Evolutionary conservation across 2,797 vertebrate genomes (phyloP).

Genomic region (Schizopygopsis malacanthus): DNA sequence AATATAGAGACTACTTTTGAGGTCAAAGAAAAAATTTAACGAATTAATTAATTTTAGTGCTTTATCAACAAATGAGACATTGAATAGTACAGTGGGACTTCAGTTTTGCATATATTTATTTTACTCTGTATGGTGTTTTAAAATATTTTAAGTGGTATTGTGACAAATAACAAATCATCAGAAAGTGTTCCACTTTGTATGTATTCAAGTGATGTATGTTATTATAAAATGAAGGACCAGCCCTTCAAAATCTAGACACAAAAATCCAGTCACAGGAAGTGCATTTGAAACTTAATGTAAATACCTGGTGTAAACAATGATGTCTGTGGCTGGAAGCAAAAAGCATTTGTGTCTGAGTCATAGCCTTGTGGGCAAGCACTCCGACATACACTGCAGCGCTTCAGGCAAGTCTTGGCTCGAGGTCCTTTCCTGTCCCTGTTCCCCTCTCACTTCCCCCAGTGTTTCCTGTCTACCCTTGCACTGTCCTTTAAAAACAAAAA

Average conservation of each 20-base stretch:
- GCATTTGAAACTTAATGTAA: background rate
- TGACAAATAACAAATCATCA: background rate
- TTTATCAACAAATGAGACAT: too few relatives aligned
- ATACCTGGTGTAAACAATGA: background rate
- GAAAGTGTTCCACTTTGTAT: background rate
- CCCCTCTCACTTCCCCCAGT: conserved; percentile 2
- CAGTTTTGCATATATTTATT: background rate
- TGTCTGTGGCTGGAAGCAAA: background rate
- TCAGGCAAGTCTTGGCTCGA: background rate
- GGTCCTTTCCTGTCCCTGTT: background rate
- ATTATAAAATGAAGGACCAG: background rate
- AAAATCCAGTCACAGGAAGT: conserved; percentile 1
- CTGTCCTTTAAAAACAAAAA: background rate
- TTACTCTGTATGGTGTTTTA: background rate
- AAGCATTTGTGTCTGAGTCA: background rate
- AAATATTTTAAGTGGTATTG: background rate
- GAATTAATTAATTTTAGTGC: too few relatives aligned
- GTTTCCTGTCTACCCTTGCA: background rate
- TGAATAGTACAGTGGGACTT: background rate
- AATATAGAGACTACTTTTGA: too few relatives aligned
- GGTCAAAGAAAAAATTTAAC: too few relatives aligned
- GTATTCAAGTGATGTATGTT: background rate
- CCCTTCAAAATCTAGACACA: background rate
- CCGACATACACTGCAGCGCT: background rate
- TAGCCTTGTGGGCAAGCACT: background rate